Evolutionary conservation across 1,140 invertebrate species (phyloP).

Genomic region (Trachymyrmex septentrionalis): DNA sequence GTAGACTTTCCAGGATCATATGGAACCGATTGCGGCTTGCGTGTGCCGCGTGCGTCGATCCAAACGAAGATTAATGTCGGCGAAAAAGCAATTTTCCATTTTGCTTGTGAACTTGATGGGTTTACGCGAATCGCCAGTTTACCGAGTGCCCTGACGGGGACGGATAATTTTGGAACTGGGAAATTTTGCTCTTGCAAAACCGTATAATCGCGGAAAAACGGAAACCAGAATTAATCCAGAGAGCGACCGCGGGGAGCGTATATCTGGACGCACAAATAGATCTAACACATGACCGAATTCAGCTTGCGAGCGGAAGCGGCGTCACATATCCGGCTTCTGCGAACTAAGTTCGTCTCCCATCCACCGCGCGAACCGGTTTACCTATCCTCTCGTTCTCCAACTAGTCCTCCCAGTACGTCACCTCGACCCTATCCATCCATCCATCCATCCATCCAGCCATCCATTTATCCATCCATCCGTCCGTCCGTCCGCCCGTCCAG

Average conservation of each 20-base stretch:
- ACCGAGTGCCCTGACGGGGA: not conserved
- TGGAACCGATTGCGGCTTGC: slow-evolving; percentile 31
- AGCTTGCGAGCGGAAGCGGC: slow-evolving; percentile 73
- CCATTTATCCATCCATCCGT: slow-evolving; percentile 13
- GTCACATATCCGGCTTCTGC: slow-evolving; percentile 76
- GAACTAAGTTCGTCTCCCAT: slow-evolving; percentile 72
- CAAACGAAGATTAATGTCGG: slow-evolving; percentile 55
- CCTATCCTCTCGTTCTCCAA: not conserved
- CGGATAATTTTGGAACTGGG: slow-evolving; percentile 66
- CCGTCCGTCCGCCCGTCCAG: slow-evolving; percentile 14
- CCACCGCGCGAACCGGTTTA: slow-evolving; percentile 47
- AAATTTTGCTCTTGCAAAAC: slow-evolving; percentile 63
- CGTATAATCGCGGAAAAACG: slow-evolving; percentile 76
- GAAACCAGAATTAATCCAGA: slow-evolving; percentile 74
- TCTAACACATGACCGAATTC: slow-evolving; percentile 59
- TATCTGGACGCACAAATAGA: slow-evolving; percentile 45
- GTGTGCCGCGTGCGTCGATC: slow-evolving; percentile 34
- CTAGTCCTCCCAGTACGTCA: not conserved
- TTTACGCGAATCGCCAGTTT: slow-evolving; percentile 37
- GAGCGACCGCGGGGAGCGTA: slow-evolving; percentile 52
- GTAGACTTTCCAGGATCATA: slow-evolving; percentile 19
- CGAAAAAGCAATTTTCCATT: slow-evolving; percentile 52
- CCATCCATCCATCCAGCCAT: slow-evolving; percentile 35
- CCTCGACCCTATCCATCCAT: slow-evolving; percentile 32
- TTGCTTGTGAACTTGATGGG: slow-evolving; percentile 11